These are phyloP conservation scores for Melipona beecheii DNA, from an alignment of 2,888 invertebrate species.

Conservation along the genomic window DNA sequence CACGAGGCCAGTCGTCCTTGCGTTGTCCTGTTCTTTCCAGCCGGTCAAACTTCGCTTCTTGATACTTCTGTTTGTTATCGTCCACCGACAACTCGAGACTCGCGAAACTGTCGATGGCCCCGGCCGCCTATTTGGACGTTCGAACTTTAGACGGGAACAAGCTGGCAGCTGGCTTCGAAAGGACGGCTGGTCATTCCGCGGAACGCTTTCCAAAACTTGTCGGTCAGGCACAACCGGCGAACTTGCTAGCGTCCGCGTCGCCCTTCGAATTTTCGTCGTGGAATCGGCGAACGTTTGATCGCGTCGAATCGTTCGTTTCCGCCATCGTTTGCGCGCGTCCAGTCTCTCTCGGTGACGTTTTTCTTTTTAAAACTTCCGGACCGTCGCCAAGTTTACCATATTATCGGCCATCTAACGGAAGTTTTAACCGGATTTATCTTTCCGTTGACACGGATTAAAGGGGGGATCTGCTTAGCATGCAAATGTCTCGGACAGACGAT, in stretches of 20 bases:
- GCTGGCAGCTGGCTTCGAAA: conserved; percentile 76
- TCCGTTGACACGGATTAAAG: conserved; percentile 13
- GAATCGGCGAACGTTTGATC: not conserved
- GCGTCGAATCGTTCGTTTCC: not conserved
- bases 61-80: conserved; percentile 59
- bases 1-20: not conserved
- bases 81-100: conserved; percentile 63
- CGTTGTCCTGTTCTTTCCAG: conserved; percentile 47
- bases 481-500: conserved; percentile 4
- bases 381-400: not conserved
- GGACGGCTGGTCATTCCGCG: conserved; percentile 63
- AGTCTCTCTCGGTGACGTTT: not conserved
- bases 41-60: conserved; percentile 53
- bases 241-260: conserved; percentile 40
- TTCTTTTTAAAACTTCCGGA: not conserved
- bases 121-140: conserved; percentile 73
- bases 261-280: not conserved
- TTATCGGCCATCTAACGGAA: not conserved
- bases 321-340: not conserved
- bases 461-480: not conserved
- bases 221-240: conserved; percentile 53
- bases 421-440: conserved; percentile 20
- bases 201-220: conserved; percentile 66
- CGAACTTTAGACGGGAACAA: conserved; percentile 71
- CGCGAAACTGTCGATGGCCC: conserved; percentile 70